A percentile compares a stretch with the other conserved stretches of the same genome.
Evolutionary conservation across 2,888 invertebrate species (phyloP).

Genomic region (Epinotia bilunana): DNA sequence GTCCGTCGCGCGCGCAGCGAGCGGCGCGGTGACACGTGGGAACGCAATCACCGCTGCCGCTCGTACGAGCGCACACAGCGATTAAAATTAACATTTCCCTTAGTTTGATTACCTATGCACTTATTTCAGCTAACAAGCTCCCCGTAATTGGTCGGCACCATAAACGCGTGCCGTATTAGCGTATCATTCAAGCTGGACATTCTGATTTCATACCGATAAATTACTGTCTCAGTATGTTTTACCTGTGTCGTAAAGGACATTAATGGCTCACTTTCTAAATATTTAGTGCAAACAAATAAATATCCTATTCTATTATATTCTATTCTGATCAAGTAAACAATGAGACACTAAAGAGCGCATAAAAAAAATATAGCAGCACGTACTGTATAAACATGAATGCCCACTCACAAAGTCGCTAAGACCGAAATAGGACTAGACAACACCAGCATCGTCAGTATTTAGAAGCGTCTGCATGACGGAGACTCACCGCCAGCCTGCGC

Average conservation of each 20-base stretch:
- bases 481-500: background rate
- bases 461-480: background rate
- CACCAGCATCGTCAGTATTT: background rate
- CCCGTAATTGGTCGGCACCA: slow-evolving; percentile 29
- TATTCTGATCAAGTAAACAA: too few relatives aligned
- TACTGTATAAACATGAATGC: background rate
- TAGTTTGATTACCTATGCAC: slow-evolving; percentile 19
- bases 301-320: too few relatives aligned
- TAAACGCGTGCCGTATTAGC: slow-evolving; percentile 18
- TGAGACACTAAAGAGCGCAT: too few relatives aligned
- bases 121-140: slow-evolving; percentile 21
- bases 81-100: slow-evolving; percentile 39
- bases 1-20: slow-evolving; percentile 12
- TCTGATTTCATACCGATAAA: slow-evolving; percentile 26
- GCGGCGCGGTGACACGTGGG: slow-evolving; percentile 34
- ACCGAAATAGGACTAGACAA: background rate
- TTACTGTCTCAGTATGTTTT: slow-evolving; percentile 3
- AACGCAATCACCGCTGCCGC: slow-evolving; percentile 29
- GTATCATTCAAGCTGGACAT: slow-evolving; percentile 21
- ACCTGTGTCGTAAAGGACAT: background rate
- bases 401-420: background rate
- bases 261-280: background rate
- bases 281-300: too few relatives aligned
- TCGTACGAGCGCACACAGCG: slow-evolving; percentile 8
- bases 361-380: too few relatives aligned